Base-by-base conservation (phyloP, 2,888 invertebrate species). In the Trichacis sp. region DNA sequence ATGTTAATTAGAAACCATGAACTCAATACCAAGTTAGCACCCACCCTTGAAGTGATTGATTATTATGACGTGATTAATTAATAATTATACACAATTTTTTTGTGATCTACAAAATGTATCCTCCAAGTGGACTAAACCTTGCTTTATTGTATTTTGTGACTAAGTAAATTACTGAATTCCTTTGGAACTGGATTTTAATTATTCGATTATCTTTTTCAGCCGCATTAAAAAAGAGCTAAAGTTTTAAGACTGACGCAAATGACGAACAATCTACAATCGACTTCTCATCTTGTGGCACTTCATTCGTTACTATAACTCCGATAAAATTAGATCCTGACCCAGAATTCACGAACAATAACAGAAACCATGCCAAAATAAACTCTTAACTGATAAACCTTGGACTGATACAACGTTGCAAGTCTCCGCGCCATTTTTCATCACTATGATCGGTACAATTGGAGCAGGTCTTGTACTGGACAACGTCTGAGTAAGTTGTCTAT, bases 391-490 rank as follows among this genome's bases (percentile, higher is more conserved):
- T 73, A 94, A 95, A 82, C 89, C 88, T 87, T 93, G 93, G 91
- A 91, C 90, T 85, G 89, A 88, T 9, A 92, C 93, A 47, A 84
- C 92, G 63, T 84, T 94, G 74, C 95, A 98, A 85, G 94, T 97
- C 1, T 91, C 93, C 36, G 91, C 97, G 69, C 98, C 98, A 1
- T 98, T 97, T 87, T 90, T 97, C 84, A 92, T 98, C 66, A 97
- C 97, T 62, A 98, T 98, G 40, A 89, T 95, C 78, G 98, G 98
- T 8, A 98, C 96, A 77, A 97, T 98, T 62, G 95, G 94, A 4
- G 97, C 98, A 74, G 98, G 98, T 38, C 88, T 97, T 54, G 94
- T 97, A 1, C 87, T 98, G 36, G 95, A 95, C 64, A 88, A 88
- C 60, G 96, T 97, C 54, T 92, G 94, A 89, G 95, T 95, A 83